Conservation (phyloP, 1,140 invertebrate genomes). For the Tetragnatha versicolor region DNA sequence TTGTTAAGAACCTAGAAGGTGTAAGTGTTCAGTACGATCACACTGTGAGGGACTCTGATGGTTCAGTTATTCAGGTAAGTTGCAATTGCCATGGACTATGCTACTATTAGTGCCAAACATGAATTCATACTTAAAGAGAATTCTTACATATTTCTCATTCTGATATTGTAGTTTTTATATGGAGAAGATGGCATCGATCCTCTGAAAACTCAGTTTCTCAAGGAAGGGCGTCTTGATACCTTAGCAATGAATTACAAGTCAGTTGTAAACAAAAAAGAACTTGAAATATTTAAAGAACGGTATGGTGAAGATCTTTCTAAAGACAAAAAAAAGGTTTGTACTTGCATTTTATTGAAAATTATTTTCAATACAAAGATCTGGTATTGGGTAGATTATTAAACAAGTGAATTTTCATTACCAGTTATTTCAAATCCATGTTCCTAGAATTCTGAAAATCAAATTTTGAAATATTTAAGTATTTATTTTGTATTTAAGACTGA, state of each 20-base stretch:
- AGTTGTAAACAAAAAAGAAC: conserved; percentile 70
- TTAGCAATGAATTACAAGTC: conserved; percentile 78
- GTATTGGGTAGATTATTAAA: too few species aligned
- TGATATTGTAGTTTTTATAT: conserved; percentile 77
- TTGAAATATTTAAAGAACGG: conserved; percentile 70
- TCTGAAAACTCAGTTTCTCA: conserved; percentile 83
- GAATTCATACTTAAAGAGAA: too few species aligned
- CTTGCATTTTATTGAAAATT: too few species aligned
- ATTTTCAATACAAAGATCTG: too few species aligned
- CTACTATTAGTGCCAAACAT: background rate
- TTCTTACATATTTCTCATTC: too few species aligned
- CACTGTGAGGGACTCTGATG: conserved; percentile 94
- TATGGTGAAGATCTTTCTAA: conserved; percentile 4
- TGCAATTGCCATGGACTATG: background rate
- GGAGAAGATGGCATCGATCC: conserved; percentile 98
- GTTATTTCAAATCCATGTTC: too few species aligned
- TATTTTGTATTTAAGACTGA: too few species aligned
- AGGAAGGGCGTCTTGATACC: conserved; percentile 79
- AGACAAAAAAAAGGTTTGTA: conserved; percentile 15
- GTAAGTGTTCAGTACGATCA: conserved; percentile 88
- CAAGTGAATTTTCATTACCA: too few species aligned
- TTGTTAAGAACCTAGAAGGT: conserved; percentile 98
- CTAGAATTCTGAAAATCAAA: too few species aligned
- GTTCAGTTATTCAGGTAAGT: conserved; percentile 84
- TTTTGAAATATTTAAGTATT: too few species aligned